Base-by-base conservation (phyloP, 2,113 vertebrate genomes). In the Thermophis baileyi region DNA sequence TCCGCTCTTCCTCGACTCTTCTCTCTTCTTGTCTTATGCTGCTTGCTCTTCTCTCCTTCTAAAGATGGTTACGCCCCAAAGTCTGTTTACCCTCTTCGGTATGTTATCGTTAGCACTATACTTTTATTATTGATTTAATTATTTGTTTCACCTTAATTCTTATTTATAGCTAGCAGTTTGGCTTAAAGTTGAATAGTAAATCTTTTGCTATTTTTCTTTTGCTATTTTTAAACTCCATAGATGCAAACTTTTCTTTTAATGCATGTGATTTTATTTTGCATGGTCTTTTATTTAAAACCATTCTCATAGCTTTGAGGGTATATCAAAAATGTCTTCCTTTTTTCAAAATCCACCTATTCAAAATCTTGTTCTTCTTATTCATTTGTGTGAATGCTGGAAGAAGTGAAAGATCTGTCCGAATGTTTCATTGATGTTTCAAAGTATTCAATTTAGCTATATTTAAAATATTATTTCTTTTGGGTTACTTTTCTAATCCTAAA, bases 11-110 rank as follows among this genome's bases (percentile, higher is more conserved):
- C 99, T 99, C 99, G 99, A 99, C 99, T 99, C 99, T 99, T 98
- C 98, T 99, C 98, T 99, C 99, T 99, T 99, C 99, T 99, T 99
- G 99, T 99, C 99, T 99, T 98, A 99, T 98, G 99, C 99, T 99
- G 99, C 99, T 98, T 98, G 98, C 98, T 98, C 98, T 98, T 98
- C 98, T 98, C 98, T 98, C 98, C 98, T 98, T 98, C 98, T 98
- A 98, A 98, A 98, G 98, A 98, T 98, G 98, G 98, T 98, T 98
- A 98, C 98, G 98, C 98, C 98, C 98, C 98, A 98, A 98, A 98
- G 98, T 98, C 98, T 98, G 98, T 98, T 98, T 98, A 98, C 98
- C 98, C 98, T 98, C 98, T 98, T 98, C 98, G 98, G 98, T 98
- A 98, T 98, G 98, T 98, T 99, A 98, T 99, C 98, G 98, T 98